Conservation (phyloP, 2,888 invertebrate genomes). For the Hirtodrosophila confusa region DNA sequence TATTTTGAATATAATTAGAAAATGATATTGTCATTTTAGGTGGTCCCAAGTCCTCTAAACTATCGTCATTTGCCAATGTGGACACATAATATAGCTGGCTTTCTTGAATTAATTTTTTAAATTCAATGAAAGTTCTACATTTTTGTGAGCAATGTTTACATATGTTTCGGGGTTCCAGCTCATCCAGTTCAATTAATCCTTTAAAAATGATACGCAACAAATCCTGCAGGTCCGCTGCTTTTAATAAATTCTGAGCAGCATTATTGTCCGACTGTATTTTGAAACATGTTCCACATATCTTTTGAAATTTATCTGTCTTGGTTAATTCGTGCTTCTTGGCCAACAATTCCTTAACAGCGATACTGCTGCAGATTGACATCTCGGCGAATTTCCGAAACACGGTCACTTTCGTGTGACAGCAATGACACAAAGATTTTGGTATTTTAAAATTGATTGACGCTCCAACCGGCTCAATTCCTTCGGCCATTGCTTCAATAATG, state of each 20-base stretch:
- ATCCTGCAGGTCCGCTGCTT: constrained; percentile 4
- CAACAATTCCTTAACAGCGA: constrained; percentile 30
- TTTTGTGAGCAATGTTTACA: constrained; percentile 41
- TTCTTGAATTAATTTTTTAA: constrained; percentile 21
- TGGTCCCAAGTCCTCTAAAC: background rate
- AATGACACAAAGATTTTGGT: constrained; percentile 27
- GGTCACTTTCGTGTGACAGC: constrained; percentile 29
- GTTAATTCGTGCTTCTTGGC: constrained; percentile 2
- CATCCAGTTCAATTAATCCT: background rate
- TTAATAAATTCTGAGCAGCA: background rate
- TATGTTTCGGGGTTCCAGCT: background rate
- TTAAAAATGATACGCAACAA: constrained; percentile 27
- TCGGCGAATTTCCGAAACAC: constrained; percentile 46
- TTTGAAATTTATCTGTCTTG: constrained; percentile 4
- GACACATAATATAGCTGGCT: constrained; percentile 33
- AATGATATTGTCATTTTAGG: no score
- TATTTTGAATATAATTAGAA: no score
- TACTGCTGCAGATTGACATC: constrained; percentile 28
- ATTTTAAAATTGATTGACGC: constrained; percentile 6
- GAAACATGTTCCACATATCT: constrained; percentile 42
- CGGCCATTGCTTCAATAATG: constrained; percentile 21
- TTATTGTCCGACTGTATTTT: constrained; percentile 6
- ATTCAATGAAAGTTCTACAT: constrained; percentile 31
- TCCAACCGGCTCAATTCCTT: background rate
- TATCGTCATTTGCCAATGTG: constrained; percentile 12